These are phyloP conservation scores for Strix uralensis DNA, from an alignment of 2,113 vertebrate species.

Conservation along the genomic window DNA sequence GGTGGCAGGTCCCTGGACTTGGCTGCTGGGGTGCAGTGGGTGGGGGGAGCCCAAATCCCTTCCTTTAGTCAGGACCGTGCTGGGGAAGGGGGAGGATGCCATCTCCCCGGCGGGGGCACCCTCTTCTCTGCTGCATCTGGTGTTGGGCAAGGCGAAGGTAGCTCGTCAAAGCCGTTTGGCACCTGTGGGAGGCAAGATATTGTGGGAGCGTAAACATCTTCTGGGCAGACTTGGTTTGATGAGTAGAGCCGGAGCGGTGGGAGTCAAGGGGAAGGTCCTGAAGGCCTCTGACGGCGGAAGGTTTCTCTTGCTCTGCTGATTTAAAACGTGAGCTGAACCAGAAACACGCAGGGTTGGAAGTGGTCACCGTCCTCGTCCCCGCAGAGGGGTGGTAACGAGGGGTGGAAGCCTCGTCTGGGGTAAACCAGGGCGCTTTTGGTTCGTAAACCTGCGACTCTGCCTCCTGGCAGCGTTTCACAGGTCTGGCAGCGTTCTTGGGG, in stretches of 20 bases:
- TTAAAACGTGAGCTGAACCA: not conserved
- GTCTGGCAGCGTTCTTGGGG: fast-evolving
- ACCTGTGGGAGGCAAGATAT: not conserved
- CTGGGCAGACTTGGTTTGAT: not conserved
- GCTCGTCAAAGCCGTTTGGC: not conserved
- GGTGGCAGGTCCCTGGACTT: fast-evolving
- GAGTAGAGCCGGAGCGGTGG: fast-evolving
- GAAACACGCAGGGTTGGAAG: fast-evolving
- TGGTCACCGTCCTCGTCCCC: fast-evolving
- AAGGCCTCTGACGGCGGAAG: no score
- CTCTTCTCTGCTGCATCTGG: not conserved
- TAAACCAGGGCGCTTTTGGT: fast-evolving
- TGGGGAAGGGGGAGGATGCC: not conserved
- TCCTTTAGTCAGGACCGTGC: fast-evolving
- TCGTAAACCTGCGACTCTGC: fast-evolving
- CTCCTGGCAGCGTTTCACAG: fast-evolving
- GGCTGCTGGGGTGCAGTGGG: not conserved
- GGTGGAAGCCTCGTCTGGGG: not conserved
- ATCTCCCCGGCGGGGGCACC: not conserved
- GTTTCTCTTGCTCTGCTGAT: not conserved
- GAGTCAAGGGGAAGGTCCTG: not conserved
- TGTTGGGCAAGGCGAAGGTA: not conserved
- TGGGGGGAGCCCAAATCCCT: not conserved
- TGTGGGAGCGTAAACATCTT: not conserved
- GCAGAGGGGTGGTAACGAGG: not conserved